Evolutionary conservation across 1,140 invertebrate species (phyloP), one percentile per base, ranked within the genome.

Genomic region (Drosophila pruinosa): DNA sequence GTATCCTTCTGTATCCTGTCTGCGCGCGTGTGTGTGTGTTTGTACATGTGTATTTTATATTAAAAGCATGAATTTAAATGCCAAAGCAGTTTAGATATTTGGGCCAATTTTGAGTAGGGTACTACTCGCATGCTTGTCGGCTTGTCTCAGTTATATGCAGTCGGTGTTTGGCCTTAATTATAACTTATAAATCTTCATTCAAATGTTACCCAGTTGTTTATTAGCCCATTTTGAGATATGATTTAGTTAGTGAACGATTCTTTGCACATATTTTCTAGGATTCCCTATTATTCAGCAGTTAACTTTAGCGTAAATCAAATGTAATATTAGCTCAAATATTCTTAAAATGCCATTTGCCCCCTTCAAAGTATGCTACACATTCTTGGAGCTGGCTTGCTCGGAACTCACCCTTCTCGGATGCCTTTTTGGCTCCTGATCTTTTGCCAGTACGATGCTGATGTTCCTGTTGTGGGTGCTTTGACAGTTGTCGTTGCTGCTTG

Each of bases 381-480:
- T 22, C n/a, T 24, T 19, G 12, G 1, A 12, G 10, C 5, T 12
- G 34, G 2, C 53, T 31, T 28, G 2, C 6, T 24, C 17, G 2
- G 1, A 1, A 47, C 34, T 63, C 43, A 61, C 58, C 70, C 19
- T 78, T 82, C 8, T 81, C 72, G 0, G 76, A 26, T 7, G 65
- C 36, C 31, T 63, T 73, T 8, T 72, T 70, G 22, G 71, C 24
- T 41, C 72, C 63, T 5, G 77, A 48, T 48, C 56, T 57, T 38
- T 78, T 75, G 34, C 54, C 45, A 10, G 62, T 36, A n/a, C 54
- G 61, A 47, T 68, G 75, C 57, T 63, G 74, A 26, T 56, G 54
- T 4, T 75, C 58, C 10, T 67, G 59, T 4, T 67, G 70, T 12
- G 78, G 65, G 17, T 73, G 85, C 62, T 83, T 74, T 4, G 56